Percentiles rank a stretch among this genome's conserved stretches.
phyloP scores from a whole-genome alignment of 2,797 vertebrate genomes.

The Heliangelus exortis region DNA sequence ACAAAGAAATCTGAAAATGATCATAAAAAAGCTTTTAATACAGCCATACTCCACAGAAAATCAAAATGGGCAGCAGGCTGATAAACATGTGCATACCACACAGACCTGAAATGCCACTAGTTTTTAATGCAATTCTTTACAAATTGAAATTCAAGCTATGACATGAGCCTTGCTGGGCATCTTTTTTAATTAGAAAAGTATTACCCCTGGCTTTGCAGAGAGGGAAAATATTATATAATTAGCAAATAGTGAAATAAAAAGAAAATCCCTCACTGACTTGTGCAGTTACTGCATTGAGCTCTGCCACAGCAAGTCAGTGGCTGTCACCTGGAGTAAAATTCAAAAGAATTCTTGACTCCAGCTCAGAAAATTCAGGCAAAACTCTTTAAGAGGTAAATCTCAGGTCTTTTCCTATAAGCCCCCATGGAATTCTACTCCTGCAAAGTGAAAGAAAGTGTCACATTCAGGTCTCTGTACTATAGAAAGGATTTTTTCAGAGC shows the following conservation, averaged over 20 bases:
- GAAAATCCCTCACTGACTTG: neutral
- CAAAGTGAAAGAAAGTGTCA: neutral
- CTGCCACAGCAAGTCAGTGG: neutral
- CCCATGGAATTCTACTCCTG: neutral
- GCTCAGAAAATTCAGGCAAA: neutral
- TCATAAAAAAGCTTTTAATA: neutral
- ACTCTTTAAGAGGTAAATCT: neutral
- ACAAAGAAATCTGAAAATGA: neutral
- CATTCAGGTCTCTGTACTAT: neutral
- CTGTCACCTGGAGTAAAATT: neutral
- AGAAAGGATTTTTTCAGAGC: neutral
- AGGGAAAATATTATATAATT: neutral
- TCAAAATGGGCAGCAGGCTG: neutral
- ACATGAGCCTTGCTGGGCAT: neutral
- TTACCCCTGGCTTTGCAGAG: neutral
- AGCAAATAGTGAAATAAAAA: neutral
- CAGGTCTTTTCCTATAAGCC: neutral
- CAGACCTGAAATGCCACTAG: neutral
- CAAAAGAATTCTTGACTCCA: neutral
- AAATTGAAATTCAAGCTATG: neutral
- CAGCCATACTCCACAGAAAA: neutral
- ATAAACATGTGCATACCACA: neutral
- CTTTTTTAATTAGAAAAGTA: slow-evolving; percentile 39
- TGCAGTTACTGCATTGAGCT: neutral
- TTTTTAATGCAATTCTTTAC: neutral